These are phyloP conservation scores for Brachionus manjavacas DNA, from an alignment of 1,140 invertebrate species.

Conservation along the genomic window DNA sequence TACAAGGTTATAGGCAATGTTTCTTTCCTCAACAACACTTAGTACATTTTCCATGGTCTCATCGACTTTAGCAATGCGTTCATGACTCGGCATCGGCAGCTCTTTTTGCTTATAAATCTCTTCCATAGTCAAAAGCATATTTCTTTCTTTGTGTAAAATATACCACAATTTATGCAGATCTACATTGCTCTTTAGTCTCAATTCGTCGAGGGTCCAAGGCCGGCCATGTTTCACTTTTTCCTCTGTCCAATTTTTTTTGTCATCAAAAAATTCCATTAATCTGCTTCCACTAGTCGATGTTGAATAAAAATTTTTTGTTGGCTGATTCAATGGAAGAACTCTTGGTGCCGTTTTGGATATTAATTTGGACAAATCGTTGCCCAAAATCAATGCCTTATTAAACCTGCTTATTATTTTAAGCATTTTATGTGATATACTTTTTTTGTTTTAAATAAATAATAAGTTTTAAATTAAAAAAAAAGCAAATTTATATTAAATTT, in stretches of 20 bases:
- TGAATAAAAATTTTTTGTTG: neutral
- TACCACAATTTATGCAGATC: constrained; percentile 97
- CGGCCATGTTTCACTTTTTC: constrained; percentile 74
- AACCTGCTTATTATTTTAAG: neutral
- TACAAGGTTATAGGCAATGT: constrained; percentile 78
- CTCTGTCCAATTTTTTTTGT: constrained; percentile 76
- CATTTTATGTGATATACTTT: neutral
- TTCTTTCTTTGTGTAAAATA: constrained; percentile 87
- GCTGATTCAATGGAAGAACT: neutral
- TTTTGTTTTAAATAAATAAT: neutral
- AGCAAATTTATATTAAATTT: neutral
- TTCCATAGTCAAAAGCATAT: constrained; percentile 96
- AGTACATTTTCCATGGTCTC: constrained; percentile 93
- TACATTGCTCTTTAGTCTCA: constrained; percentile 86
- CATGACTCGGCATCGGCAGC: constrained; percentile 82
- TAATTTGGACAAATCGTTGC: neutral
- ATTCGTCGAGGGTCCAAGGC: constrained; percentile 81
- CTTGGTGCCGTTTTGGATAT: neutral
- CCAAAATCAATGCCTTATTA: neutral
- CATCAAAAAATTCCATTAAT: constrained; percentile 80
- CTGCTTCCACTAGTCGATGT: neutral
- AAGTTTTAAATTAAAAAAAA: neutral
- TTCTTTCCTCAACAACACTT: constrained; percentile 81
- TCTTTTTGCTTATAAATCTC: constrained; percentile 68
- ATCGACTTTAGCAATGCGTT: constrained; percentile 82